A percentile compares a stretch with the other conserved stretches of the same genome.
phyloP scores from a whole-genome alignment of 2,888 invertebrate species.

The Eubasilissa splendida region DNA sequence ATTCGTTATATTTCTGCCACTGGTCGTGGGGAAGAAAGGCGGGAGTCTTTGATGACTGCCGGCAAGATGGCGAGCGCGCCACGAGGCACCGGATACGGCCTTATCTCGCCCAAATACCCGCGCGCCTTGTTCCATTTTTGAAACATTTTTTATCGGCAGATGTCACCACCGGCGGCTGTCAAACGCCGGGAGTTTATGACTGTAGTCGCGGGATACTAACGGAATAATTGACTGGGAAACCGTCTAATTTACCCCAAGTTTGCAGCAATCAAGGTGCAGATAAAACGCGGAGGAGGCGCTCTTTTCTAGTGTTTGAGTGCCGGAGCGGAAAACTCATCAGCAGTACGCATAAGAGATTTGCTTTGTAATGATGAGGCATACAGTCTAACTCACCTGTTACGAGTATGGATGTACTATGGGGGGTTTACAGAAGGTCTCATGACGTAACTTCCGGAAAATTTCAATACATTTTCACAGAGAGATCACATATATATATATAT shows the following conservation, averaged over 20 bases:
- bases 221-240: slow-evolving; percentile 34
- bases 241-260: slow-evolving; percentile 22
- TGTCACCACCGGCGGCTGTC: slow-evolving; percentile 53
- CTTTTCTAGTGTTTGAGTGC: background rate
- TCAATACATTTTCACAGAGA: too few relatives aligned
- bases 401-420: too few relatives aligned
- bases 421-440: too few relatives aligned
- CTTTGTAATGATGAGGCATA: too few relatives aligned
- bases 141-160: slow-evolving; percentile 58
- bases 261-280: slow-evolving; percentile 19
- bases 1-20: slow-evolving; percentile 54
- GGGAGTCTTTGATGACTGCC: slow-evolving; percentile 54
- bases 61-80: slow-evolving; percentile 52
- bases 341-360: too few relatives aligned
- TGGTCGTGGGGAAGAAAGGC: slow-evolving; percentile 39
- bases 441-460: too few relatives aligned
- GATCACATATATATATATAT: too few relatives aligned
- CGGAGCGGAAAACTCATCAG: too few relatives aligned
- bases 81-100: slow-evolving; percentile 55
- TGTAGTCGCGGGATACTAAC: slow-evolving; percentile 17
- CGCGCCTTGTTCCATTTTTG: slow-evolving; percentile 59
- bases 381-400: too few relatives aligned
- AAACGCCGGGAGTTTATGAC: slow-evolving; percentile 42
- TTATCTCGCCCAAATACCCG: slow-evolving; percentile 51
- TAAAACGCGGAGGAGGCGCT: background rate